A percentile compares a stretch with the other conserved stretches of the same genome.
phyloP scores from a whole-genome alignment of 2,888 invertebrate species.

The Spilarctia lutea region DNA sequence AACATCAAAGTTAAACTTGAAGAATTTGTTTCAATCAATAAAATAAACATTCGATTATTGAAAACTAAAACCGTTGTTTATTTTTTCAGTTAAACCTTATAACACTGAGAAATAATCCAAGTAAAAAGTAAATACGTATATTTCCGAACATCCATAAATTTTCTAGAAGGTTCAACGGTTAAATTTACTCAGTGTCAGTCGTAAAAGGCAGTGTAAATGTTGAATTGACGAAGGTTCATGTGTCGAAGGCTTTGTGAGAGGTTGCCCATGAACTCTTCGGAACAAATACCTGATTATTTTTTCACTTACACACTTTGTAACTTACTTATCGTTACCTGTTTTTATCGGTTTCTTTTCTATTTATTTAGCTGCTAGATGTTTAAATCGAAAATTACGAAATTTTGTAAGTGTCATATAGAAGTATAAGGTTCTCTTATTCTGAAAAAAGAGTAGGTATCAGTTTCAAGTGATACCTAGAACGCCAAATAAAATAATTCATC shows the following conservation, averaged over 20 bases:
- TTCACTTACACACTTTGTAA: constrained; percentile 14
- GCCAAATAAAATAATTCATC: too few relatives aligned
- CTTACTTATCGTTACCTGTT: constrained; percentile 4
- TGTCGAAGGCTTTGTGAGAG: background rate
- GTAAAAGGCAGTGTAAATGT: constrained; percentile 20
- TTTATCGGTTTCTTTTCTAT: constrained; percentile 3
- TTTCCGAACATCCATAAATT: constrained; percentile 11
- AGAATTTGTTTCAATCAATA: background rate
- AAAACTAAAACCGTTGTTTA: background rate
- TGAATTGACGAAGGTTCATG: constrained; percentile 20
- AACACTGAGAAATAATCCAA: background rate
- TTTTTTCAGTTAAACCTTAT: background rate
- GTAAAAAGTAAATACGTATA: constrained; percentile 1
- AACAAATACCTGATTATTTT: constrained; percentile 35
- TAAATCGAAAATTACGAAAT: too few relatives aligned
- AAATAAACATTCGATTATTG: background rate
- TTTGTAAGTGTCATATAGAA: too few relatives aligned
- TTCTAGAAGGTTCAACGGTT: constrained; percentile 11
- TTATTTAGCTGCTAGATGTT: background rate
- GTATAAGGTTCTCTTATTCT: too few relatives aligned
- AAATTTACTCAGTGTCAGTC: constrained; percentile 21
- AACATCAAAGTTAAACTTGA: background rate
- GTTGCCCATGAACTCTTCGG: constrained; percentile 24
- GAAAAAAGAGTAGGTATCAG: too few relatives aligned
- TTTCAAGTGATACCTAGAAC: too few relatives aligned